Conservation (phyloP, 2,888 invertebrate species). For the Trimorus sp. region DNA sequence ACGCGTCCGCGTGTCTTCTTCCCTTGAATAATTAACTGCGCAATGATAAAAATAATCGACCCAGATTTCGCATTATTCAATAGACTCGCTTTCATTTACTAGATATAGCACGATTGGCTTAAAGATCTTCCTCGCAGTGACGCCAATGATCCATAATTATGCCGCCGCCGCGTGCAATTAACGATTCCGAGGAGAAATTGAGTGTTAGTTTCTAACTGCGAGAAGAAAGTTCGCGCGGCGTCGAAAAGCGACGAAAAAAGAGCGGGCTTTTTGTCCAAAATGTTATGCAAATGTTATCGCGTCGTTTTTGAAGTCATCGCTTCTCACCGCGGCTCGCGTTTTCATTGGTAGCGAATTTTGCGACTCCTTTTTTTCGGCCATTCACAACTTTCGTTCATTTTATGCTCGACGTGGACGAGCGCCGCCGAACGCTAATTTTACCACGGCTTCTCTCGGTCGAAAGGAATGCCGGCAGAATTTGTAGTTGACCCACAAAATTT, state of each 20-base stretch:
- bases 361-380: conserved; percentile 60
- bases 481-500: conserved; percentile 64
- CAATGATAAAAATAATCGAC: conserved; percentile 50
- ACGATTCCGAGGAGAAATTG: conserved; percentile 62
- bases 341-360: conserved; percentile 55
- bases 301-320: conserved; percentile 46
- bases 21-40: conserved; percentile 28
- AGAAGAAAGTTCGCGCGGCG: conserved; percentile 53
- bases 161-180: conserved; percentile 62
- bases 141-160: conserved; percentile 58
- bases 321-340: conserved; percentile 36
- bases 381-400: conserved; percentile 66
- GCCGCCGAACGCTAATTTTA: conserved; percentile 55
- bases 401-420: conserved; percentile 43
- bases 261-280: conserved; percentile 45
- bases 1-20: conserved; percentile 30
- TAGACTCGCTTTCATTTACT: conserved; percentile 63
- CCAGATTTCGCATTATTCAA: conserved; percentile 62
- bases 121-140: conserved; percentile 44
- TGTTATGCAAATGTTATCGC: conserved; percentile 62
- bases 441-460: conserved; percentile 47
- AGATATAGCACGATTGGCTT: conserved; percentile 50
- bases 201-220: conserved; percentile 61
- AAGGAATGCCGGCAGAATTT: conserved; percentile 63
- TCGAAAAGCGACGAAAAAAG: conserved; percentile 41